Conservation (phyloP, 2,113 vertebrate genomes). For the Xiphorhynchus elegans region DNA sequence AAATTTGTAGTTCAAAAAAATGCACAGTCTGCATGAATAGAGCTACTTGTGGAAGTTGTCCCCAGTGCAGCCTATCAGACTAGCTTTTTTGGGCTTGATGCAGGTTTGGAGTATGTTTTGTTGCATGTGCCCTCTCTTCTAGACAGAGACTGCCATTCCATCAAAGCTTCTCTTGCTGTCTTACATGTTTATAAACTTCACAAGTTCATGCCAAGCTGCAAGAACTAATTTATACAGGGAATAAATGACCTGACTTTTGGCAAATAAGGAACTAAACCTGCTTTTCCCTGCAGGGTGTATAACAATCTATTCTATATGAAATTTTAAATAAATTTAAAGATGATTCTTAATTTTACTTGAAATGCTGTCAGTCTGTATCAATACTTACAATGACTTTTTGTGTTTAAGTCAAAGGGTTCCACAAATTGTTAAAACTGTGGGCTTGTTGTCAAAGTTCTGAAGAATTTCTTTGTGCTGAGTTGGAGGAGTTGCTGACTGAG, state of each 20-base stretch:
- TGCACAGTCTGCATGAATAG: neutral
- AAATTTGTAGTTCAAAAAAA: neutral
- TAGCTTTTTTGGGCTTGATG: neutral
- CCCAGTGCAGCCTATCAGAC: neutral
- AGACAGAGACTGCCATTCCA: neutral
- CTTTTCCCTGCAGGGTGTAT: neutral
- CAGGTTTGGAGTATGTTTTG: neutral
- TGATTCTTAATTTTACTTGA: neutral
- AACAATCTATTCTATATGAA: neutral
- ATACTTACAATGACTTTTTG: neutral
- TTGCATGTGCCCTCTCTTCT: neutral
- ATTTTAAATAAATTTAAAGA: neutral
- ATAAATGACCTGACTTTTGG: neutral
- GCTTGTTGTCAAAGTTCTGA: neutral
- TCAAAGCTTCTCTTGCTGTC: neutral
- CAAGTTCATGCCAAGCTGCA: neutral
- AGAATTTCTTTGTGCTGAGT: neutral
- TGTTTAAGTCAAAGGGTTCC: neutral
- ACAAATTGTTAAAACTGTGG: neutral
- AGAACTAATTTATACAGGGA: neutral
- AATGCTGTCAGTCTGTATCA: neutral
- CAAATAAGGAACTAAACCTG: neutral
- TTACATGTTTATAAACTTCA: neutral
- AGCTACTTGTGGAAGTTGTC: neutral
- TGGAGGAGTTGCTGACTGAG: neutral